phyloP scores from a whole-genome alignment of 1,140 invertebrate species.

The Drosophila pachea region DNA sequence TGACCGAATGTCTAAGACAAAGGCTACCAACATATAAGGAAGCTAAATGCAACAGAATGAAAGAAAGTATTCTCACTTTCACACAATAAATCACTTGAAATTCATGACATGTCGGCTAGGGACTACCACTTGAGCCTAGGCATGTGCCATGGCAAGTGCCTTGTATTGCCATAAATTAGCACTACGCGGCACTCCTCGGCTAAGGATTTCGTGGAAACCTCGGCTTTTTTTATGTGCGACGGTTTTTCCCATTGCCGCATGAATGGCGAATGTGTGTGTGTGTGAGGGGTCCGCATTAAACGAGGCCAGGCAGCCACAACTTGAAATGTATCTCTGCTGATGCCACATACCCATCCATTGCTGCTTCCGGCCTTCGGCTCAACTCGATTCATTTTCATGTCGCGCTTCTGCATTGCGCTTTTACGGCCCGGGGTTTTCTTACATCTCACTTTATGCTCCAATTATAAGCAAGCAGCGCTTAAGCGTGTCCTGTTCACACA shows the following conservation, averaged over 20 bases:
- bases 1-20: constrained; percentile 2
- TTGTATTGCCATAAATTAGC: constrained; percentile 65
- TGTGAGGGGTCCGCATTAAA: constrained; percentile 27
- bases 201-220: constrained; percentile 34
- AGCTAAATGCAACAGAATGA: constrained; percentile 23
- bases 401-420: constrained; percentile 37
- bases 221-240: constrained; percentile 60
- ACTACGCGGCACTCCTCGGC: constrained; percentile 44
- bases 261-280: constrained; percentile 25
- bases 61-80: constrained; percentile 29
- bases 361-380: constrained; percentile 47
- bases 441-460: constrained; percentile 72
- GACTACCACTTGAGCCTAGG: constrained; percentile 60
- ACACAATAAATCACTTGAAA: constrained; percentile 61
- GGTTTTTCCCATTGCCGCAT: constrained; percentile 31
- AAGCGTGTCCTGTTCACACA: constrained; percentile 68
- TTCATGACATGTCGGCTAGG: constrained; percentile 54
- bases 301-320: constrained; percentile 42
- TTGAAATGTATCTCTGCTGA: constrained; percentile 59
- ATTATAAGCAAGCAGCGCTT: constrained; percentile 68
- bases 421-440: constrained; percentile 69
- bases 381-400: constrained; percentile 32
- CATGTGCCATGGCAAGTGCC: constrained; percentile 29
- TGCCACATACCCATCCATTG: constrained; percentile 20
- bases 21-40: constrained; percentile 2